Base-by-base conservation (phyloP, 2,888 invertebrate species). In the Acronicta alni region DNA sequence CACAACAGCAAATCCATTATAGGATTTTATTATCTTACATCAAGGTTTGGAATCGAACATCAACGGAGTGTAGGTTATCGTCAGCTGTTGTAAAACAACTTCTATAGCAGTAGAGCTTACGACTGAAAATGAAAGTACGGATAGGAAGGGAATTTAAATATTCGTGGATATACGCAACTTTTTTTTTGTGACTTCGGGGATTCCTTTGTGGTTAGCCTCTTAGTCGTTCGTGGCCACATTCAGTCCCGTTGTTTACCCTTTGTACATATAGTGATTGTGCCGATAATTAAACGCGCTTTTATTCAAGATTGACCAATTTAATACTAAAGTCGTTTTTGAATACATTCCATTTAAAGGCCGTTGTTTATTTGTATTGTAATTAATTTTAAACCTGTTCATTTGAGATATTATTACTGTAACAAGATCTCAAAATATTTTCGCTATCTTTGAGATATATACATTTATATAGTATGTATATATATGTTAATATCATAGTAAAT, bases 11-110 rank as follows among this genome's bases (percentile, higher is more conserved):
- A 89, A 90, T 89, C 87, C 89, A 91, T 91, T 92, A 91, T 87
- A 89, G 84, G 83, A 83, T 89, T 91, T 91, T 91, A 91, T 91
- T 89, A 91, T 90, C 89, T 89, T 81, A 83, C 85, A 89, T 91
- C 87, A 91, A 89, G 88, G 87, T 87, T 88, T 73, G 82, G 81
- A 88, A 87, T 91, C 83, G 88, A 87, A 86, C 84, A 85, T 81
- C 85, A 83, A 82, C 80, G 68, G 63, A 58, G 67, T 62, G 67
- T 76, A 72, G 72, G 72, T 72, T 66, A 63, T 53, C 59, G 56
- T 67, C 55, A 63, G 52, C 46, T 67, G 48, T 77, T 75, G 72
- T 51, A 88, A 91, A 89, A 83, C 64, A 67, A 81, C 67, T 86
- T 51, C 82, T 91, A 86, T 80, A 57, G 38, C 57, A 17, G 57